These are phyloP conservation scores for Oikopleura dioica DNA, from an alignment of 23 tunicate species.

Conservation along the genomic window DNA sequence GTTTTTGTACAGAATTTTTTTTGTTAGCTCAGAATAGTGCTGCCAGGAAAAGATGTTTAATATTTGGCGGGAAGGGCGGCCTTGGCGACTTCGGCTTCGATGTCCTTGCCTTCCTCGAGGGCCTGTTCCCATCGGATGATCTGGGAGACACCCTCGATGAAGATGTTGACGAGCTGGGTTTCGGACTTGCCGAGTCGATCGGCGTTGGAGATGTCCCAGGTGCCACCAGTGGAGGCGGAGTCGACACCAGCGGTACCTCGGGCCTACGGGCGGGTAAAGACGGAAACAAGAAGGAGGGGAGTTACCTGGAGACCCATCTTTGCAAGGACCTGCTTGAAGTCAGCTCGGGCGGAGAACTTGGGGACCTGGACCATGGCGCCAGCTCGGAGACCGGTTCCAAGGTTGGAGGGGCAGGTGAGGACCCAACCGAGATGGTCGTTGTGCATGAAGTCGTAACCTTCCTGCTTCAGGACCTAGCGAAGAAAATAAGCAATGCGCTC, in stretches of 20 bases:
- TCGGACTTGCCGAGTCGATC: conserved; percentile 26
- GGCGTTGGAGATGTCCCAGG: conserved; percentile 21
- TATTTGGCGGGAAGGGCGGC: no score
- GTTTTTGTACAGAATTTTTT: no score
- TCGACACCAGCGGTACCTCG: conserved; percentile 26
- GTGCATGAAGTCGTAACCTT: conserved; percentile 46
- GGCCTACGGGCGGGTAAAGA: no score
- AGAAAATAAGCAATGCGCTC: no score
- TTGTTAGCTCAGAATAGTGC: no score
- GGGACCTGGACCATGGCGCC: conserved; percentile 18
- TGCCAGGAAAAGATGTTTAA: no score
- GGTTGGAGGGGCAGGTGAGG: conserved; percentile 68
- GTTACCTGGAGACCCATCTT: conserved; percentile 19
- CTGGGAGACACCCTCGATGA: conserved; percentile 12
- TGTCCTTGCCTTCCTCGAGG: neutral
- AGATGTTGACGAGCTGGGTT: conserved; percentile 17
- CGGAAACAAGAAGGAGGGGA: no score
- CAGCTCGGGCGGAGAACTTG: conserved; percentile 23
- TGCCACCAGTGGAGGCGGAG: conserved; percentile 19
- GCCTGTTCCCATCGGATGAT: conserved; percentile 6
- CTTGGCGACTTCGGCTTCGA: no score
- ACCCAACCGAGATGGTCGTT: conserved; percentile 69
- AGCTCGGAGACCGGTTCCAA: conserved; percentile 50
- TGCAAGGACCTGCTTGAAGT: conserved; percentile 16
- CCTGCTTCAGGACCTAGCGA: conserved; percentile 19